Conservation (phyloP, 2,113 vertebrate species). For the Scomber scombrus region DNA sequence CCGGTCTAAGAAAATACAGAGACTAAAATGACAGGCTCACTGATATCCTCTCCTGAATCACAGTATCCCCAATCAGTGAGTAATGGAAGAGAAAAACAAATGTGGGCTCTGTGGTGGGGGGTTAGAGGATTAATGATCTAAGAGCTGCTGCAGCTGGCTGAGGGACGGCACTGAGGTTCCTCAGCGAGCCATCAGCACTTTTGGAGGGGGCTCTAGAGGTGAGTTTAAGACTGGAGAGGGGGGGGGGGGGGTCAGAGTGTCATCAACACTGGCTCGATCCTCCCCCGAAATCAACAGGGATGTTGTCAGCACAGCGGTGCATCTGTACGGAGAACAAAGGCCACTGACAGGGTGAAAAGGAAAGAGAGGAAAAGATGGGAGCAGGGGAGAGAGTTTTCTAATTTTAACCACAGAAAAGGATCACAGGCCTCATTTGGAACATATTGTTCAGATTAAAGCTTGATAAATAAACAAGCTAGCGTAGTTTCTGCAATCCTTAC, state of each 20-base stretch:
- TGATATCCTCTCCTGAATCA: conserved; percentile 54
- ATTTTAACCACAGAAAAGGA: conserved; percentile 70
- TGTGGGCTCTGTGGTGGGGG: conserved; percentile 36
- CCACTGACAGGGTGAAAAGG: conserved; percentile 54
- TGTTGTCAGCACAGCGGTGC: conserved; percentile 66
- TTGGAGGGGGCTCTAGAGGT: conserved; percentile 52
- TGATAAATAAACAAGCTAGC: conserved; percentile 78
- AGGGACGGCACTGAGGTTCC: conserved; percentile 53
- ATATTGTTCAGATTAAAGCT: conserved; percentile 80
- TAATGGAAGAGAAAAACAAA: conserved; percentile 71
- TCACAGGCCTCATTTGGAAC: conserved; percentile 80
- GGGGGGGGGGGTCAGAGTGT: conserved; percentile 56
- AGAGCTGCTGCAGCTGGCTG: conserved; percentile 65
- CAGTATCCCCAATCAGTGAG: conserved; percentile 63
- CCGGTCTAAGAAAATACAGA: conserved; percentile 30
- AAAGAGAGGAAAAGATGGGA: conserved; percentile 35
- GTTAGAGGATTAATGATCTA: conserved; percentile 75
- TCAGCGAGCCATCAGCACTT: conserved; percentile 55
- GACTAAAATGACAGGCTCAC: conserved; percentile 42
- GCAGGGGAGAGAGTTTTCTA: conserved; percentile 52
- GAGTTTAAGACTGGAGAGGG: conserved; percentile 52
- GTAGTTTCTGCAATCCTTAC: conserved; percentile 31
- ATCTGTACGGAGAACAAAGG: conserved; percentile 78
- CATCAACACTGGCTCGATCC: conserved; percentile 65
- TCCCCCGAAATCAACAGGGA: conserved; percentile 73